These are phyloP conservation scores for Drosophila jambulina DNA, from an alignment of 1,140 invertebrate genomes.

Conservation along the genomic window DNA sequence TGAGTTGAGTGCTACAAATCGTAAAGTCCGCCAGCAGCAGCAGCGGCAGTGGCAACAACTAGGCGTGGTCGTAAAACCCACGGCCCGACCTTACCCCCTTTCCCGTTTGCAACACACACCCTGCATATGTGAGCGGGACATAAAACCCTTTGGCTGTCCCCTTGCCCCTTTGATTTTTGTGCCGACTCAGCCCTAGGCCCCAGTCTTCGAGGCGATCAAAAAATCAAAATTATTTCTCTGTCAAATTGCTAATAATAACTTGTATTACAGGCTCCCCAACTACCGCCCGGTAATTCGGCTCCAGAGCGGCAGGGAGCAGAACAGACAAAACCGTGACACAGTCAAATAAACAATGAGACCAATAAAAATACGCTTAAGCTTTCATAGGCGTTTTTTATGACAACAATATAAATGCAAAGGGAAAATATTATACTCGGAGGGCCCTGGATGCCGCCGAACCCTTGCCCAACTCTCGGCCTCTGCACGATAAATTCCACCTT, in stretches of 20 bases:
- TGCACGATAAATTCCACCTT: slow-evolving; percentile 78
- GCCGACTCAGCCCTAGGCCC: slow-evolving; percentile 15
- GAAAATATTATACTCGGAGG: slow-evolving; percentile 49
- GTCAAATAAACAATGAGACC: slow-evolving; percentile 82
- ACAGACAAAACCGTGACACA: slow-evolving; percentile 73
- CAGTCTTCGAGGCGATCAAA: slow-evolving; percentile 58
- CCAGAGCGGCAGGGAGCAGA: slow-evolving; percentile 4
- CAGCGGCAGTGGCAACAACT: slow-evolving; percentile 48
- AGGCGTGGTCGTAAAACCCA: slow-evolving; percentile 63
- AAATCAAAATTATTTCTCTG: slow-evolving; percentile 80
- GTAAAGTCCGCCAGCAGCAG: slow-evolving; percentile 59
- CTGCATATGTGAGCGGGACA: slow-evolving; percentile 34
- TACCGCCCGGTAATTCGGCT: slow-evolving; percentile 13
- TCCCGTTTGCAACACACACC: slow-evolving; percentile 10
- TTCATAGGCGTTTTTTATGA: slow-evolving; percentile 85
- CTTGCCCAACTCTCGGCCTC: slow-evolving; percentile 67
- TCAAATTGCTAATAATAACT: slow-evolving; percentile 83
- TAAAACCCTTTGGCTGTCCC: slow-evolving; percentile 42
- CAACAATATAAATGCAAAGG: slow-evolving; percentile 84
- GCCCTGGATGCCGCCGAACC: slow-evolving; percentile 41
- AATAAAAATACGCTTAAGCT: slow-evolving; percentile 84
- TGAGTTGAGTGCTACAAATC: slow-evolving; percentile 83
- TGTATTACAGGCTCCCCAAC: slow-evolving; percentile 64
- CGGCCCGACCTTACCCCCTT: slow-evolving; percentile 1
- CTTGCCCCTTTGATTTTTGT: slow-evolving; percentile 1